These are phyloP conservation scores for Sclerurus mexicanus DNA, from an alignment of 2,113 vertebrate genomes.

Conservation along the genomic window DNA sequence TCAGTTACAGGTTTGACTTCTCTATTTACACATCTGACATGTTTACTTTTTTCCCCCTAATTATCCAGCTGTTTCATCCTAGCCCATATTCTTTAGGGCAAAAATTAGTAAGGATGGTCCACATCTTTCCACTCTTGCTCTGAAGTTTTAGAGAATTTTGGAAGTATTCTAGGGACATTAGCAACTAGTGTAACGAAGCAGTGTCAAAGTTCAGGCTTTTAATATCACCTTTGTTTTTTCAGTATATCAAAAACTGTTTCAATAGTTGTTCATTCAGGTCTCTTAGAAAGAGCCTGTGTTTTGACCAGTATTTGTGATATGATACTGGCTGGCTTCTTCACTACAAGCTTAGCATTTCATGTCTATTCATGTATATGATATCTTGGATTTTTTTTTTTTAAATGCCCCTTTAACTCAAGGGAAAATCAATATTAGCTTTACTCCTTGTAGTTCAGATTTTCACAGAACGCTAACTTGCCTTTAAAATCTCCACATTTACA, in stretches of 20 bases:
- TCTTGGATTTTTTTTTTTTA: not conserved
- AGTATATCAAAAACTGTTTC: not conserved
- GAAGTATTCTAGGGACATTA: not conserved
- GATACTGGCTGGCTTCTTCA: not conserved
- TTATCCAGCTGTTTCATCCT: not conserved
- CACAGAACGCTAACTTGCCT: not conserved
- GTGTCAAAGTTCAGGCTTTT: accelerated
- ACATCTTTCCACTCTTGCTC: not conserved
- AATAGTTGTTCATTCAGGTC: not conserved
- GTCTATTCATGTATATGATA: accelerated
- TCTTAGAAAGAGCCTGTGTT: not conserved
- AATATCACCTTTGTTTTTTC: not conserved
- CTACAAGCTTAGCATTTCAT: not conserved
- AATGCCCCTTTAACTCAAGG: not conserved
- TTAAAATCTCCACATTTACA: not conserved
- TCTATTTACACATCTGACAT: not conserved
- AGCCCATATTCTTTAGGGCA: not conserved
- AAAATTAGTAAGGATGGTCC: not conserved
- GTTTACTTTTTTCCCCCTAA: not conserved
- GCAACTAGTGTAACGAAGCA: not conserved
- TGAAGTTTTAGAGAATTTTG: not conserved
- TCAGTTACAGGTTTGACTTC: not conserved
- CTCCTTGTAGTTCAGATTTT: not conserved
- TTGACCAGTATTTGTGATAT: not conserved
- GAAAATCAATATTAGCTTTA: not conserved